phyloP scores from a whole-genome alignment of 2,113 vertebrate species.

The Gnathonemus echidnorhynchus region DNA sequence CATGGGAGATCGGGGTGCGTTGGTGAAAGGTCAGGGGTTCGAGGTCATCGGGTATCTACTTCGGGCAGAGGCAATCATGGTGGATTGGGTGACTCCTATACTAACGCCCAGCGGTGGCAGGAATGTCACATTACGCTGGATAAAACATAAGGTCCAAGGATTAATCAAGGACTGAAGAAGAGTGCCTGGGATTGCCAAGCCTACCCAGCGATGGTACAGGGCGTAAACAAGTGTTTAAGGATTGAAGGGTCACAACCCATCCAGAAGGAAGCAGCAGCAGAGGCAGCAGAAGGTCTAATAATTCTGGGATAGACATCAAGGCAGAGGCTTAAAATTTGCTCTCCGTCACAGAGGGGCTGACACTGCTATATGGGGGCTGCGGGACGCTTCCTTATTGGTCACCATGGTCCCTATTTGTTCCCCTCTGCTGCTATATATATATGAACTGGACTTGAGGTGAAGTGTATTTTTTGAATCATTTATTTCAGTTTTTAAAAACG shows the following conservation, averaged over 20 bases:
- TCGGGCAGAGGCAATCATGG: slow-evolving; percentile 3
- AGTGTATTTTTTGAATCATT: too few species aligned
- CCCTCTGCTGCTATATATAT: background rate
- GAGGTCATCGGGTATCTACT: background rate
- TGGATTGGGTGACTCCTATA: background rate
- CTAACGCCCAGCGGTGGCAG: background rate
- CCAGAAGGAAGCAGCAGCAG: too few species aligned
- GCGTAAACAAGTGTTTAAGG: background rate
- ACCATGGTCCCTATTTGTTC: background rate
- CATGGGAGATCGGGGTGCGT: background rate
- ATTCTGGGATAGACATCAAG: background rate
- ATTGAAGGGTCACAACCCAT: background rate
- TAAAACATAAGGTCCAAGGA: background rate
- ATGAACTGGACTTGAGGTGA: background rate
- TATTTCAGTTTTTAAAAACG: too few species aligned
- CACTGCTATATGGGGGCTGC: background rate
- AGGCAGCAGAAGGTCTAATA: background rate
- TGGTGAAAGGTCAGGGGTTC: background rate
- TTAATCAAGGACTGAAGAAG: slow-evolving; percentile 3
- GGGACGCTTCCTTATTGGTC: background rate
- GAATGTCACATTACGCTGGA: background rate
- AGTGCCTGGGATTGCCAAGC: background rate
- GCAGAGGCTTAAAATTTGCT: background rate
- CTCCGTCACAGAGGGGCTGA: background rate
- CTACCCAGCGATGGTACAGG: too few species aligned